Conservation (phyloP, 2,113 vertebrate species). For the Pygoscelis antarcticus region DNA sequence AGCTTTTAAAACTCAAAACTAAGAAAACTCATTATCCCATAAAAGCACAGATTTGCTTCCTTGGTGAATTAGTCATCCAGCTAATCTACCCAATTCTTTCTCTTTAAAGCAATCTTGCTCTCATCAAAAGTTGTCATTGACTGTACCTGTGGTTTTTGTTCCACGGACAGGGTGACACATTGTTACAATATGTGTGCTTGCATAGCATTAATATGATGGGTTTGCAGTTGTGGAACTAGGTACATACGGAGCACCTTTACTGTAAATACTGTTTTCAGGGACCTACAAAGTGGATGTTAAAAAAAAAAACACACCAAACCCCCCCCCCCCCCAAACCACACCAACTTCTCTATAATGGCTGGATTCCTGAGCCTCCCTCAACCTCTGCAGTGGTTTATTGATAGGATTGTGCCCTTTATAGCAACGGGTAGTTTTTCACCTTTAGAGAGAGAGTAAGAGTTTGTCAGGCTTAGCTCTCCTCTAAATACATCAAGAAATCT, state of each 20-base stretch:
- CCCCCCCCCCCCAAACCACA: neutral
- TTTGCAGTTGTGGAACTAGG: neutral
- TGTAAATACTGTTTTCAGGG: neutral
- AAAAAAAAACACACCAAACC: neutral
- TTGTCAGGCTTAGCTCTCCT: neutral
- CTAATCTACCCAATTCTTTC: neutral
- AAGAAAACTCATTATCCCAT: neutral
- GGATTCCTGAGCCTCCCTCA: neutral
- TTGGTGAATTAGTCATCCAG: neutral
- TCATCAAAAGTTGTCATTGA: neutral
- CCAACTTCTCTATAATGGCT: neutral
- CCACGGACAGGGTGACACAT: neutral
- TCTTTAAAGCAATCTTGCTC: neutral
- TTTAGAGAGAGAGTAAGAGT: neutral
- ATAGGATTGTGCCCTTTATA: neutral
- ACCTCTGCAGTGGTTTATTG: neutral
- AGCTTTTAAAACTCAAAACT: slow-evolving; percentile 1
- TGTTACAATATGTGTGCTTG: neutral
- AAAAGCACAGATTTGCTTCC: neutral
- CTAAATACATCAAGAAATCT: neutral
- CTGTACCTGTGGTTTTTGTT: neutral
- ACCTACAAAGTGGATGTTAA: neutral
- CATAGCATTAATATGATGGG: neutral
- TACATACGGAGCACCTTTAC: neutral
- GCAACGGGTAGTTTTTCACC: neutral